These are phyloP conservation scores for Pristis pectinata DNA, from an alignment of 2,797 vertebrate species.

Conservation along the genomic window DNA sequence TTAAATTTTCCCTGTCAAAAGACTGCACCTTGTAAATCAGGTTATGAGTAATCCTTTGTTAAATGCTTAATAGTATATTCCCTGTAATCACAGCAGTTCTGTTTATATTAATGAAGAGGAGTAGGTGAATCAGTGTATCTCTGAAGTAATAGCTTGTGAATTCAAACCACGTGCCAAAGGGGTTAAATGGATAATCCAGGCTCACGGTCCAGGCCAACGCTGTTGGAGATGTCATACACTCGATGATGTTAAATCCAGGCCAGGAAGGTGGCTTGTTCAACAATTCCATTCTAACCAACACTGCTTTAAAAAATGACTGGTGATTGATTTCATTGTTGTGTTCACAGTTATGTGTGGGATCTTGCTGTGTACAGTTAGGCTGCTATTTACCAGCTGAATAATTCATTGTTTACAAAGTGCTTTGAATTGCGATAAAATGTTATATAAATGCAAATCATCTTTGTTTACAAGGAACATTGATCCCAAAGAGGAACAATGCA, in stretches of 20 bases:
- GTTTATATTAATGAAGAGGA: not conserved
- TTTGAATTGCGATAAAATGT: not conserved
- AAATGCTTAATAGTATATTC: conserved; percentile 10
- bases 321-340: not conserved
- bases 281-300: not conserved
- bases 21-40: conserved; percentile 6
- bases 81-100: not conserved
- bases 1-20: conserved; percentile 21
- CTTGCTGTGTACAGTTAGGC: not conserved
- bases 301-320: not conserved
- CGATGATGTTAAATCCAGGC: not conserved
- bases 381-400: not conserved
- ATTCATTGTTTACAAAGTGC: not conserved
- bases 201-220: not conserved
- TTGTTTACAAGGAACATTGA: not conserved
- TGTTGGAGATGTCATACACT: not conserved
- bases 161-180: not conserved
- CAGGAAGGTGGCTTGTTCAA: not conserved
- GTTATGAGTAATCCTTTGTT: not conserved
- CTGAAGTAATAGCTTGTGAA: not conserved
- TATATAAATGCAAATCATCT: not conserved
- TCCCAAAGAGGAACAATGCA: not conserved
- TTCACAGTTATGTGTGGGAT: not conserved
- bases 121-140: not conserved
- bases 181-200: not conserved